These are phyloP conservation scores for Phaetusa simplex DNA, from an alignment of 2,113 vertebrate species.

Conservation along the genomic window DNA sequence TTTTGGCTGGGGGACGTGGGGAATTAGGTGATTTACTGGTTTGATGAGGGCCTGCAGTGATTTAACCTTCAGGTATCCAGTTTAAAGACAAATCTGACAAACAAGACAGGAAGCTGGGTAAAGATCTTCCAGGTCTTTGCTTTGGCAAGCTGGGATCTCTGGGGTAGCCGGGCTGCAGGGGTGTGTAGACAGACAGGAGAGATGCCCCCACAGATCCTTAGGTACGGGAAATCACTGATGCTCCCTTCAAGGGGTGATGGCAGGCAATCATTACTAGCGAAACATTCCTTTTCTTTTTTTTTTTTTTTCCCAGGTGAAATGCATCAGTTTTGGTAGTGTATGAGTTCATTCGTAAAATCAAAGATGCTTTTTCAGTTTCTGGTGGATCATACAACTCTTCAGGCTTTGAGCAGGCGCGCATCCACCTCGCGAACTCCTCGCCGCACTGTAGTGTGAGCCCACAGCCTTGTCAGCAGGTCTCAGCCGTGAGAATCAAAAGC, in stretches of 20 bases:
- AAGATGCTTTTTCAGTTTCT: neutral
- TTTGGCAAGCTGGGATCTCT: neutral
- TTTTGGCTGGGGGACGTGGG: neutral
- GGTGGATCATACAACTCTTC: neutral
- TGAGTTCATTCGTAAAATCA: neutral
- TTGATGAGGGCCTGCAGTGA: neutral
- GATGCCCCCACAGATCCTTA: neutral
- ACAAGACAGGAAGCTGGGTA: neutral
- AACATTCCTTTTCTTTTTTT: neutral
- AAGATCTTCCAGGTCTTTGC: neutral
- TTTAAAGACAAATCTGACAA: neutral
- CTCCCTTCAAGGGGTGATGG: neutral
- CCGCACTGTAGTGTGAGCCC: accelerated
- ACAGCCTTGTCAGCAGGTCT: neutral
- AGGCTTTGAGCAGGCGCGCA: neutral
- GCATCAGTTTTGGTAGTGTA: neutral
- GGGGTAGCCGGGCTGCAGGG: neutral
- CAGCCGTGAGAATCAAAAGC: neutral
- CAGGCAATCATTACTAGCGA: neutral
- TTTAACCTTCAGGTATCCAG: slow-evolving; percentile 28
- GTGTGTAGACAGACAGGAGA: neutral
- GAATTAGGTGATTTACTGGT: slow-evolving; percentile 14
- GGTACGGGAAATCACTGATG: neutral
- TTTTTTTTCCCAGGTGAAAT: neutral
- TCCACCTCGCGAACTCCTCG: neutral